phyloP scores from a whole-genome alignment of 2,797 vertebrate species.

The Pelobates cultripes region DNA sequence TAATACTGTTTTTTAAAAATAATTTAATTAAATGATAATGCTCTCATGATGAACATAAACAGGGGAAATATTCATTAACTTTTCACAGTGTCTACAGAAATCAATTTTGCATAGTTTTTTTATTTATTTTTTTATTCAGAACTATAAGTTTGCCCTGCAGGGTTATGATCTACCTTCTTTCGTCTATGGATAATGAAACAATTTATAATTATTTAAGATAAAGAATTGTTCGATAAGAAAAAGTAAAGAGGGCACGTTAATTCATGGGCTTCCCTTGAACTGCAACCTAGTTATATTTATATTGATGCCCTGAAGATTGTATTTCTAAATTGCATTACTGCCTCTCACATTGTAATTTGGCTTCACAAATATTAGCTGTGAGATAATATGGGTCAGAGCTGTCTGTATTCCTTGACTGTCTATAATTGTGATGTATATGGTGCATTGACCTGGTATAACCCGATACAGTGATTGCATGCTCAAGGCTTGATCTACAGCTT shows the following conservation, averaged over 20 bases:
- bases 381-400: conserved; percentile 1
- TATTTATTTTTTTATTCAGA: too few relatives aligned
- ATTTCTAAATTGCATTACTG: neutral
- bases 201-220: neutral
- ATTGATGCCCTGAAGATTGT: neutral
- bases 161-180: too few relatives aligned
- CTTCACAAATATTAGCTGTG: neutral
- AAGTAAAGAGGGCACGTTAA: neutral
- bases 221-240: neutral
- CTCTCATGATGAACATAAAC: too few relatives aligned
- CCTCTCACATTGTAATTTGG: neutral
- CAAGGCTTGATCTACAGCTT: conserved; percentile 14
- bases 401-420: neutral
- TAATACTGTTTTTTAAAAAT: too few relatives aligned
- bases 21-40: too few relatives aligned
- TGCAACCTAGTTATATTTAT: neutral
- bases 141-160: too few relatives aligned
- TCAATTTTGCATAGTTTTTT: too few relatives aligned
- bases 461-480: neutral
- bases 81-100: too few relatives aligned
- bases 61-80: too few relatives aligned
- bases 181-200: neutral
- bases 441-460: neutral
- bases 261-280: neutral
- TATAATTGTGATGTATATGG: neutral